A percentile compares a stretch with the other conserved stretches of the same genome.
phyloP scores from a whole-genome alignment of 2,888 invertebrate genomes.

The Sylvicola cinctus region DNA sequence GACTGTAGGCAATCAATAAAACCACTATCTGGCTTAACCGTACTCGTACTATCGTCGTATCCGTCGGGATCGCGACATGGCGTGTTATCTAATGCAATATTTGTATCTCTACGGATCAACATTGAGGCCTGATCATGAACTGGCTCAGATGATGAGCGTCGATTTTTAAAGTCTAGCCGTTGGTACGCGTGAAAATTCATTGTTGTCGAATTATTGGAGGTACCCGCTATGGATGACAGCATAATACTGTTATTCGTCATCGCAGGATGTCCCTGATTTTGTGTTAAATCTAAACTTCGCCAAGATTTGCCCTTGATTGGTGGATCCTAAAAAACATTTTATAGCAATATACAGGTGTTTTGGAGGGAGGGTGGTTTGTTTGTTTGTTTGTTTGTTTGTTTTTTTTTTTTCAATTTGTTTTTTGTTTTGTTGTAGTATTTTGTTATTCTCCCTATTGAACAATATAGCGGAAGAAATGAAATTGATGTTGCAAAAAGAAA shows the following conservation, averaged over 20 bases:
- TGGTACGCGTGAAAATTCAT: slow-evolving; percentile 4
- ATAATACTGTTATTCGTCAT: neutral
- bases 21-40: slow-evolving; percentile 5
- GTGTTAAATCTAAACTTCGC: slow-evolving; percentile 10
- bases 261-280: slow-evolving; percentile 4
- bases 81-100: neutral
- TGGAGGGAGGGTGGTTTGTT: too few species aligned
- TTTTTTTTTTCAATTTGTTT: too few species aligned
- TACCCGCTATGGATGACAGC: slow-evolving; percentile 3
- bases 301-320: slow-evolving; percentile 10
- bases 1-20: slow-evolving; percentile 11
- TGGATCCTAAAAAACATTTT: slow-evolving; percentile 11
- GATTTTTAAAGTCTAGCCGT: slow-evolving; percentile 10
- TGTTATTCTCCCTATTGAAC: too few species aligned
- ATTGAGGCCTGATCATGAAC: slow-evolving; percentile 7
- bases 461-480: too few species aligned
- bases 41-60: slow-evolving; percentile 5
- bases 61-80: slow-evolving; percentile 1
- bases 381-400: too few species aligned
- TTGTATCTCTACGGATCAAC: too few species aligned
- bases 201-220: neutral
- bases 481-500: too few species aligned
- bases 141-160: slow-evolving; percentile 10
- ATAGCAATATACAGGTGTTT: too few species aligned
- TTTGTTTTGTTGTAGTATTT: too few species aligned